Evolutionary conservation across 2,888 invertebrate genomes (phyloP), one percentile per base, ranked within the genome.

Genomic region (Cantharis flavilabris): DNA sequence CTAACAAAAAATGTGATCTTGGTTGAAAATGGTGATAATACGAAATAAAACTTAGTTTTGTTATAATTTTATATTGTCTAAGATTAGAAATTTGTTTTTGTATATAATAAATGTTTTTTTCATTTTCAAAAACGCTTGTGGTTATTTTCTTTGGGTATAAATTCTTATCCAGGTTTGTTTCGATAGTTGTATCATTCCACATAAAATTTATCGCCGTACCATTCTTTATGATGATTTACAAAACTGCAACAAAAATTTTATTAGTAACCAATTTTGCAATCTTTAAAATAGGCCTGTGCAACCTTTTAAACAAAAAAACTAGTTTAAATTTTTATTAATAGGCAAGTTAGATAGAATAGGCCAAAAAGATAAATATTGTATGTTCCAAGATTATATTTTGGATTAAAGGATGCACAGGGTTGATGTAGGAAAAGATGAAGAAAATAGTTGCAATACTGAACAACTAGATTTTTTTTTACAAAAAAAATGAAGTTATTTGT

Each of bases 191-290:
- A 18, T 70, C 78, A 79, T 71, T 92, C 91, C 77, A 90, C 89
- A 85, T 95, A 95, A 86, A 92, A 92, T 83, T 92, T 91, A 83
- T 95, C 94, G 30, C 94, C 94, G 82, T 94, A 96, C 95, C 95
- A 96, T 86, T 95, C 95, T 82, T 92, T 92, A 85, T 94, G 95
- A 82, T 94, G 93, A 84, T 94, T 94, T 83, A 96, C 87, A 85
- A 93, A 96, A 86, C 96, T 96, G 87, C 64, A 90, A 90, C 79
- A 81, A 82, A 80, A 79, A 67, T 65, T 20, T 9, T 14, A 71
- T 26, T 67, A 63, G 13, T 23, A 73, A 7, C 33, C 5, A 49
- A 49, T 73, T 64, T 26, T 30, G 23, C 5, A 23, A 23, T 4
- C 3, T 20, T 20, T 20, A 4, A 20, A 20, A 4, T 20, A 20